These are phyloP conservation scores for Paraplagusia blochii DNA, from an alignment of 2,113 vertebrate species.

Conservation along the genomic window DNA sequence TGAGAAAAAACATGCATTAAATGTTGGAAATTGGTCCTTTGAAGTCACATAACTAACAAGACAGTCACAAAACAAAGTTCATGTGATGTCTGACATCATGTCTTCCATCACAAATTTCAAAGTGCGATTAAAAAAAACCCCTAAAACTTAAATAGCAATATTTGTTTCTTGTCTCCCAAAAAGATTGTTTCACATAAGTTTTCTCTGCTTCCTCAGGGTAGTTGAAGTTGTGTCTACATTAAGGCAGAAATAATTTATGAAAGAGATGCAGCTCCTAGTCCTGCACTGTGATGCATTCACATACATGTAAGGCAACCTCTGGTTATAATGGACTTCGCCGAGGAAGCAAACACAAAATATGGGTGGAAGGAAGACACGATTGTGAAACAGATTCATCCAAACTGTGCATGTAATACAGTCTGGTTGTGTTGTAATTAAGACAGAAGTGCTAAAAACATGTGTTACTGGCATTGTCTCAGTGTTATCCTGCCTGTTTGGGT, in stretches of 20 bases:
- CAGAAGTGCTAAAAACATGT: slow-evolving; percentile 17
- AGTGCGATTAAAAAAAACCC: slow-evolving; percentile 64
- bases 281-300: not conserved
- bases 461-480: slow-evolving; percentile 27
- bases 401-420: slow-evolving; percentile 1
- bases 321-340: not conserved
- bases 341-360: not conserved
- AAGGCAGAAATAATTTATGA: not conserved
- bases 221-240: not conserved
- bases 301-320: not conserved
- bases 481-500: not conserved
- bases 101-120: slow-evolving; percentile 42
- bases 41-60: slow-evolving; percentile 10
- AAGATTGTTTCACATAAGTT: not conserved
- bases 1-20: slow-evolving; percentile 3
- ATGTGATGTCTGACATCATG: slow-evolving; percentile 40
- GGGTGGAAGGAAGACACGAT: slow-evolving; percentile 3
- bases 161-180: slow-evolving; percentile 17
- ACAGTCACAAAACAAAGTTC: slow-evolving; percentile 20
- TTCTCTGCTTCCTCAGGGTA: not conserved
- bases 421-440: slow-evolving; percentile 23
- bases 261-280: not conserved
- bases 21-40: slow-evolving; percentile 16
- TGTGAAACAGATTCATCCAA: not conserved
- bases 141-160: slow-evolving; percentile 20